These are phyloP conservation scores for Cephus cinctus DNA, from an alignment of 1,140 invertebrate genomes.

Conservation along the genomic window DNA sequence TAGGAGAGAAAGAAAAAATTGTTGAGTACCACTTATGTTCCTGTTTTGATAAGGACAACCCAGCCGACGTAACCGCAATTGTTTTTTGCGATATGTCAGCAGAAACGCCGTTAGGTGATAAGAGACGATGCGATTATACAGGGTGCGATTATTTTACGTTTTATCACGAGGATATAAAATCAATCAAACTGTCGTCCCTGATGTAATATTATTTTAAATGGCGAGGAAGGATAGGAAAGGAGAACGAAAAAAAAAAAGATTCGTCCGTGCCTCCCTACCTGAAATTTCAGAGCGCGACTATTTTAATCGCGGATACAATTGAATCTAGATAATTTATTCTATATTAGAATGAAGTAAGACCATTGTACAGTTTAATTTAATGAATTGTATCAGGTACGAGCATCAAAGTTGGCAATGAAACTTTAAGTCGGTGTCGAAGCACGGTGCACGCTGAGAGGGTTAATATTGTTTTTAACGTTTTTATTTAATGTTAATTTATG, in stretches of 20 bases:
- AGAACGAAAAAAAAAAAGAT: neutral
- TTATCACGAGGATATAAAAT: no score
- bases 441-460: no score
- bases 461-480: no score
- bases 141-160: no score
- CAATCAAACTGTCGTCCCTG: no score
- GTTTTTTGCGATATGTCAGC: no score
- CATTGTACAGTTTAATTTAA: slow-evolving; percentile 34
- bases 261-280: slow-evolving; percentile 23
- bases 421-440: slow-evolving; percentile 6
- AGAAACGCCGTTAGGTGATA: no score
- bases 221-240: no score
- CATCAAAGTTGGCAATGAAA: slow-evolving; percentile 1
- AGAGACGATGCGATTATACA: no score
- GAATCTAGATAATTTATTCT: slow-evolving; percentile 37
- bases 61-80: slow-evolving; percentile 28
- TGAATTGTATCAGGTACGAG: slow-evolving; percentile 23
- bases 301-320: slow-evolving; percentile 22
- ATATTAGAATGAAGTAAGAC: slow-evolving; percentile 37
- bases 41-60: slow-evolving; percentile 37
- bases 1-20: slow-evolving; percentile 24
- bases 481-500: no score
- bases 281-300: slow-evolving; percentile 15
- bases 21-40: slow-evolving; percentile 40
- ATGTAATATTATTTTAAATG: no score